phyloP scores from a whole-genome alignment of 2,888 invertebrate genomes.

The Leucozona laternaria region DNA sequence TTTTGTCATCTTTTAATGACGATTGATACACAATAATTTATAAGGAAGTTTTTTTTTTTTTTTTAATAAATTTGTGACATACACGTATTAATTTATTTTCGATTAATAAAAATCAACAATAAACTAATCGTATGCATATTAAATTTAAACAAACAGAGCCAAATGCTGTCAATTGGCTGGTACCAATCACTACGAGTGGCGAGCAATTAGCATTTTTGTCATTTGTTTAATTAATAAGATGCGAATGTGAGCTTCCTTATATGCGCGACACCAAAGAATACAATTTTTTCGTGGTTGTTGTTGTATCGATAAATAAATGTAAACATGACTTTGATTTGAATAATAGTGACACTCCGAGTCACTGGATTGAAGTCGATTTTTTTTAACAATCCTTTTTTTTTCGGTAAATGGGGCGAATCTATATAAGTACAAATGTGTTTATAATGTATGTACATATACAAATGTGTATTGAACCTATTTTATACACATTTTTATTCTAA shows the following conservation, averaged over 20 bases:
- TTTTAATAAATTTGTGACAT: neutral
- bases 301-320: neutral
- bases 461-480: too few relatives aligned
- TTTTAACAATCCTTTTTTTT: neutral
- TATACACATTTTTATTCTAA: too few relatives aligned
- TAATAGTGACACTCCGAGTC: neutral
- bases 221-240: conserved; percentile 69
- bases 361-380: neutral
- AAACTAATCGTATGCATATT: neutral
- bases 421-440: too few relatives aligned
- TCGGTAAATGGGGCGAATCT: neutral
- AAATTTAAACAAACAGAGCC: conserved; percentile 28
- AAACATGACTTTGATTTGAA: conserved; percentile 2
- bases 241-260: conserved; percentile 53
- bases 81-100: neutral
- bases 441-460: too few relatives aligned
- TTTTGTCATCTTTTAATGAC: neutral
- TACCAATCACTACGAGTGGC: conserved; percentile 42
- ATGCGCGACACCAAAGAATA: conserved; percentile 39
- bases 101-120: neutral
- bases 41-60: neutral
- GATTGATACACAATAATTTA: neutral
- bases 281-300: too few relatives aligned
- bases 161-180: conserved; percentile 50
- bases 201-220: conserved; percentile 68